phyloP scores from a whole-genome alignment of 2,113 vertebrate species.

The Apteryx mantelli region DNA sequence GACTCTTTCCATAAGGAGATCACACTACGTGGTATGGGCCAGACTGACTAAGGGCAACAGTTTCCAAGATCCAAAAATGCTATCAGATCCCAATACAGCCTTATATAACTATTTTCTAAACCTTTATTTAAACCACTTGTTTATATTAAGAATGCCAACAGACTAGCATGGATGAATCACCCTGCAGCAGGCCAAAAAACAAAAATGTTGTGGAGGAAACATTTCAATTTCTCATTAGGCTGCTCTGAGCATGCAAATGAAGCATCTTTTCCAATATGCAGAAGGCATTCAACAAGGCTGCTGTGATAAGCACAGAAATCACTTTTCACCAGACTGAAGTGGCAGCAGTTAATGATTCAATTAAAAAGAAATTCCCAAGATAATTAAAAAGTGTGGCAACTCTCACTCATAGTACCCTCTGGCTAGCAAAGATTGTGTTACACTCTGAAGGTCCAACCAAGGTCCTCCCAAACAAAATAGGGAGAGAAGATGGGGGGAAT shows the following conservation, averaged over 20 bases:
- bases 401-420: not conserved
- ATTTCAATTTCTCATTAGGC: slow-evolving; percentile 1
- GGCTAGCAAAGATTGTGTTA: not conserved
- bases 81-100: slow-evolving; percentile 5
- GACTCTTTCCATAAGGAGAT: not conserved
- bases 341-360: not conserved
- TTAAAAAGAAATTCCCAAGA: not conserved
- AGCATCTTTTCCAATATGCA: not conserved
- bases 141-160: slow-evolving; percentile 36
- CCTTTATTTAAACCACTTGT: slow-evolving; percentile 34
- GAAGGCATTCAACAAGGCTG: not conserved
- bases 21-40: not conserved
- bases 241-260: not conserved
- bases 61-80: not conserved
- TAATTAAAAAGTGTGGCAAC: not conserved
- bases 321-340: not conserved
- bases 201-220: not conserved
- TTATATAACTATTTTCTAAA: slow-evolving; percentile 11
- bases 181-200: not conserved
- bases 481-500: not conserved
- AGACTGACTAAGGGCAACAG: not conserved
- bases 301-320: fast-evolving
- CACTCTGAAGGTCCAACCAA: not conserved
- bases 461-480: fast-evolving
- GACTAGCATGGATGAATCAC: slow-evolving; percentile 61